phyloP scores from a whole-genome alignment of 53 echinoderm and acorn worm species.

The Holothuria scabra region DNA sequence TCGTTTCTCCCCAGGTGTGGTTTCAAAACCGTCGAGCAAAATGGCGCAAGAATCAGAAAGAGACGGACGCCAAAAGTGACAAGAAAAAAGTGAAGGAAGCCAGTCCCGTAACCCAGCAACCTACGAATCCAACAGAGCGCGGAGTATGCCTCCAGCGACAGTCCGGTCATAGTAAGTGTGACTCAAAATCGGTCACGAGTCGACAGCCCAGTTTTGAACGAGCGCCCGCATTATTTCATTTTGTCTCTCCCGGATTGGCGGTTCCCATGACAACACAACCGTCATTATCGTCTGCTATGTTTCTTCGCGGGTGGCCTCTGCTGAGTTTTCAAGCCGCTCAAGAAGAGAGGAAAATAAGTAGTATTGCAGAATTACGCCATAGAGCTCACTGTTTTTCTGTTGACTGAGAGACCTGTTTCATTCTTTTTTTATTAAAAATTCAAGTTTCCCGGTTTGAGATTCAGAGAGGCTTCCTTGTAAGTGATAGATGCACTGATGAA shows the following conservation, averaged over 20 bases:
- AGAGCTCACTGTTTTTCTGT: slow-evolving; percentile 58
- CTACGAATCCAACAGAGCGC: not conserved
- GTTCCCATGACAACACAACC: slow-evolving; percentile 18
- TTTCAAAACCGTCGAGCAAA: slow-evolving; percentile 95
- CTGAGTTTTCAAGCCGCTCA: slow-evolving; percentile 14
- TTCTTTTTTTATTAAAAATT: slow-evolving; percentile 11
- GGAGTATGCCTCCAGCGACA: not conserved
- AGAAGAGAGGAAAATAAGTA: slow-evolving; percentile 62
- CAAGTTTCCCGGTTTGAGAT: not conserved
- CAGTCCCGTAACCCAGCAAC: slow-evolving; percentile 41
- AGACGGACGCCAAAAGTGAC: slow-evolving; percentile 38
- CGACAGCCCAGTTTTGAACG: slow-evolving; percentile 5
- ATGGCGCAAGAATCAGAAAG: slow-evolving; percentile 89
- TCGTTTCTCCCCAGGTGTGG: slow-evolving; percentile 79
- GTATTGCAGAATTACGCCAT: slow-evolving; percentile 76
- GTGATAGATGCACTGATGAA: too few relatives aligned
- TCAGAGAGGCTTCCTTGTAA: not conserved
- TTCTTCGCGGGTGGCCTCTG: slow-evolving; percentile 19
- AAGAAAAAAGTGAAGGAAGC: slow-evolving; percentile 44
- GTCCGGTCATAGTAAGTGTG: not conserved
- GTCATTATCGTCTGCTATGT: slow-evolving; percentile 27
- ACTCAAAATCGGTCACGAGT: not conserved
- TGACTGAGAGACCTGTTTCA: not conserved
- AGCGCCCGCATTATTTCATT: slow-evolving; percentile 27
- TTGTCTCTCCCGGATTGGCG: slow-evolving; percentile 32